Evolutionary conservation across 2,888 invertebrate genomes (phyloP).

Genomic region (Drosophila acutilabella): DNA sequence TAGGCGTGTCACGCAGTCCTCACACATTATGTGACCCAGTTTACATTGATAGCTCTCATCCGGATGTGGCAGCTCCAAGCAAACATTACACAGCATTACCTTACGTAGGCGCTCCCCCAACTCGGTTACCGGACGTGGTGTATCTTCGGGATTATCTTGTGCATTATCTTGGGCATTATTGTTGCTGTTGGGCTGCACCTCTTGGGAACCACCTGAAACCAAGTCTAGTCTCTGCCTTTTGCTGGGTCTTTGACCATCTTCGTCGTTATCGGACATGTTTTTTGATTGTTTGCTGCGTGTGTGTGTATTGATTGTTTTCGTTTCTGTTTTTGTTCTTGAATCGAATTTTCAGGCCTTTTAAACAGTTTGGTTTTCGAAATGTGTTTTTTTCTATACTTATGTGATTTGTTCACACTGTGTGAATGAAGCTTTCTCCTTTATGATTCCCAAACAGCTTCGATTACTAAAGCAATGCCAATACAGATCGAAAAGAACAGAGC

Average conservation of each 20-base stretch:
- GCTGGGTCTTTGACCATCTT: background rate
- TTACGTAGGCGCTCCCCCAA: conserved; percentile 45
- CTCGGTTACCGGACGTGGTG: background rate
- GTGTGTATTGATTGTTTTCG: background rate
- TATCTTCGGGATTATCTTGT: background rate
- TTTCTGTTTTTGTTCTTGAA: background rate
- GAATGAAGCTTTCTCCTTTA: background rate
- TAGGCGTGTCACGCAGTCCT: conserved; percentile 42
- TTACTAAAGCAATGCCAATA: background rate
- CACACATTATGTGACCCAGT: conserved; percentile 53
- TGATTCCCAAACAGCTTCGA: background rate
- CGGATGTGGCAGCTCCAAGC: conserved; percentile 52
- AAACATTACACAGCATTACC: conserved; percentile 51
- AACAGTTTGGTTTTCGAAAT: background rate
- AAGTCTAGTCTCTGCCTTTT: background rate
- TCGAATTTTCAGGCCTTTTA: background rate
- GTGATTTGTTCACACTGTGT: conserved; percentile 4
- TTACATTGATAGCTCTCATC: conserved; percentile 49
- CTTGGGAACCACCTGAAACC: background rate
- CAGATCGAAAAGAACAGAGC: background rate
- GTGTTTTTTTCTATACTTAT: conserved; percentile 12
- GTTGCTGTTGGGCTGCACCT: background rate
- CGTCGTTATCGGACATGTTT: background rate
- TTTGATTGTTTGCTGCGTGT: background rate
- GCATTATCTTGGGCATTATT: background rate